Percentiles rank a stretch among this genome's conserved stretches.
Evolutionary conservation across 2,888 invertebrate species (phyloP).

Genomic region (Philaethria dido): DNA sequence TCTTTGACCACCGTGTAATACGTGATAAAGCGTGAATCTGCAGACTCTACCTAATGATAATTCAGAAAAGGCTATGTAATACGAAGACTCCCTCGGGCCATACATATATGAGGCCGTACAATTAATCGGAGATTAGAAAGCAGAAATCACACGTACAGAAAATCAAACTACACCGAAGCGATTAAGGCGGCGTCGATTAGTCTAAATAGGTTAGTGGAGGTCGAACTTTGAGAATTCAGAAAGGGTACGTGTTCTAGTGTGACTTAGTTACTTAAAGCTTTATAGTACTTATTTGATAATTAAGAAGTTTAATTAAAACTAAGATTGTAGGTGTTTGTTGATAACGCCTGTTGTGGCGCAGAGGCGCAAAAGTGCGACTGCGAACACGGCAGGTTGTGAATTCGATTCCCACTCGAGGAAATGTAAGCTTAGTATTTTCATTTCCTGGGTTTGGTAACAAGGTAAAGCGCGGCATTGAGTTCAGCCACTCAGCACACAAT

Average conservation of each 20-base stretch:
- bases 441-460: no score
- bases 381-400: no score
- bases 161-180: constrained; percentile 34
- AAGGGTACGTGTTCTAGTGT: neutral
- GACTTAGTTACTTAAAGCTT: neutral
- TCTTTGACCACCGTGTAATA: neutral
- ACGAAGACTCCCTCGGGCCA: constrained; percentile 5
- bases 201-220: constrained; percentile 25
- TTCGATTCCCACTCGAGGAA: no score
- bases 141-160: constrained; percentile 26
- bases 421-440: no score
- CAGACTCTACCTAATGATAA: constrained; percentile 8
- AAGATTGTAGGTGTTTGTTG: no score
- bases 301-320: no score
- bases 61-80: constrained; percentile 2
- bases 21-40: no score
- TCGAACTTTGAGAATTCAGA: constrained; percentile 15
- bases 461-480: no score
- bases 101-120: constrained; percentile 8
- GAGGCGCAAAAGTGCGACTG: no score
- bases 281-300: neutral
- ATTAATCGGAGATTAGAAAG: constrained; percentile 23
- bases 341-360: no score
- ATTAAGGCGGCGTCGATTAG: constrained; percentile 35
- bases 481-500: no score